Base-by-base conservation (phyloP, 1,140 invertebrate genomes). In the Trichomalopsis sarcophagae region DNA sequence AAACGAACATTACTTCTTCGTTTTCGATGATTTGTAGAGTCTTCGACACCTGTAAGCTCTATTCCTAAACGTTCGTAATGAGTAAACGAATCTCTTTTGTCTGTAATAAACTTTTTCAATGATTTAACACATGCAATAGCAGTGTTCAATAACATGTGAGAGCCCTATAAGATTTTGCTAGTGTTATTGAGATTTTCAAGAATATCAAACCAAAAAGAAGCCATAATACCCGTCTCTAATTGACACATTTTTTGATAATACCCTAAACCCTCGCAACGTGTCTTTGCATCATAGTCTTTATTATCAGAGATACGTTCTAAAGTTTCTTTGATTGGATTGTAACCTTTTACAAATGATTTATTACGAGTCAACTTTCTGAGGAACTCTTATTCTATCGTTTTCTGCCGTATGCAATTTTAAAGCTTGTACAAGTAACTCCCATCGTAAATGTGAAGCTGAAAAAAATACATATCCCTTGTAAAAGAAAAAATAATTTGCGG, bases 151-250 rank as follows among this genome's bases (percentile, higher is more conserved):
- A 21, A 30, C 14, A 69, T 44, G 2, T 40, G 6, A 68, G 36
- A n/a, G 68, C 23, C 69, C 68, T 68, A 66, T 69, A 81, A 11
- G 2, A 17, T 40, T 1, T 44, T 81, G 69, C 66, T 81, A 1
- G 78, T 81, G 6, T 69, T 69, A n/a, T 81, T 44, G 0, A 81
- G 11, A 44, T 40, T 81, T 68, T 44, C 14, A 21, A 81, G 62
- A 81, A 81, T 23, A 68, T 81, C 78, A n/a, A 69, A n/a, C 78
- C 78, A 81, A 69, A 81, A 69, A 7, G n/a, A 40, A 11, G 36
- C 55, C 55, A 81, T 44, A n/a, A 81, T 81, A n/a, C 78, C 78
- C 0, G 78, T 81, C 44, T 81, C 78, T 40, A 81, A 50, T 40
- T n/a, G 21, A 9, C 66, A 81, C 30, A 44, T 81, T 68, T 68